phyloP scores from a whole-genome alignment of 2,113 vertebrate genomes.

The Heloderma charlesbogerti region DNA sequence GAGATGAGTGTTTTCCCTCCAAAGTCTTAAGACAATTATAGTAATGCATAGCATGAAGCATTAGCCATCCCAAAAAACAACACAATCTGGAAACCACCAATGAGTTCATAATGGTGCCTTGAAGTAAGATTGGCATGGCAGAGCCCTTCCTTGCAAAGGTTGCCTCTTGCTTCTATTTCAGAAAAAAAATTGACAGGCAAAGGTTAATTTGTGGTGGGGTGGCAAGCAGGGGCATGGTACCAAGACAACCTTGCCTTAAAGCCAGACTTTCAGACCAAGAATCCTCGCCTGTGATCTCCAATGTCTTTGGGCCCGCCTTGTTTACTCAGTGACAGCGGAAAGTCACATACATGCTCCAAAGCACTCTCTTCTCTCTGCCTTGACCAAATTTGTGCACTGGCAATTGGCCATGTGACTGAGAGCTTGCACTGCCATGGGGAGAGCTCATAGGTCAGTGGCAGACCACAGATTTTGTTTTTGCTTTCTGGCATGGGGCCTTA shows the following conservation, averaged over 20 bases:
- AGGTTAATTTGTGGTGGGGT: background rate
- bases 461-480: no score
- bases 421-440: no score
- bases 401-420: background rate
- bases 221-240: background rate
- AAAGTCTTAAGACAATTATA: constrained; percentile 14
- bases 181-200: background rate
- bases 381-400: background rate
- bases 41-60: background rate
- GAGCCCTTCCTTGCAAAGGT: background rate
- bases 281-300: background rate
- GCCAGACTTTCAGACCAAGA: no score
- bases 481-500: background rate
- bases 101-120: background rate
- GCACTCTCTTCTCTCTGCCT: background rate
- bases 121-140: background rate
- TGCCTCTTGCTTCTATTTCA: background rate
- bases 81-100: background rate
- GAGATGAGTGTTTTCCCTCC: constrained; percentile 12
- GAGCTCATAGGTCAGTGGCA: no score
- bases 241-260: background rate
- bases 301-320: background rate
- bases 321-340: background rate
- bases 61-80: background rate
- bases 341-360: background rate